These are phyloP conservation scores for pig (Sus scrofa) DNA, from an alignment of 2,113 vertebrate genomes.

Conservation along the genomic window T2T-Sscrofa CM000813.6:46596001-46596500, in stretches of 20 bases:
- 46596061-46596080: background rate
- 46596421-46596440: background rate
- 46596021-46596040: background rate
- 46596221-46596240: background rate
- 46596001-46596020: background rate
- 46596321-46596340: background rate
- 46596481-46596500: background rate
- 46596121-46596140: background rate
- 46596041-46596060: background rate
- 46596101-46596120: background rate
- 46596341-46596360: background rate
- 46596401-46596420: background rate
- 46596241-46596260: background rate
- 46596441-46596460: background rate
- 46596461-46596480: background rate
- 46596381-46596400: background rate
- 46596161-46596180: background rate
- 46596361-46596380: background rate
- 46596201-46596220: background rate
- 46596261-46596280: background rate
- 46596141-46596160: background rate
- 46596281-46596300: background rate
- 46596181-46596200: background rate
- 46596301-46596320: background rate
- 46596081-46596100: background rate